Evolutionary conservation across 2,797 vertebrate genomes (phyloP).

Genomic region (Sciurus vulgaris): DNA sequence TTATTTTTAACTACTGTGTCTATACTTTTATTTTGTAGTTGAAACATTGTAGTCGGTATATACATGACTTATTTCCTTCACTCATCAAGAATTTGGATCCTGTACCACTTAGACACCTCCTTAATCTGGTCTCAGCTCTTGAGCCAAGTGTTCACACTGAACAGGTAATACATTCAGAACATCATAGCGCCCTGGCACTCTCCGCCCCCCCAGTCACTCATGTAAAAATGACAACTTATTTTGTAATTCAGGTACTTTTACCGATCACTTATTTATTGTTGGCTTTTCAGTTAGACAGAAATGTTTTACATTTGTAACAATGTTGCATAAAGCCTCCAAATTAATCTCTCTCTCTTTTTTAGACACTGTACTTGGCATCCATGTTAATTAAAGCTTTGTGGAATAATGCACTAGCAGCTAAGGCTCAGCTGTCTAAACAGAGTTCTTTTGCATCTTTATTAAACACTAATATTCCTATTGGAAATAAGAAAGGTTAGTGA

Average conservation of each 20-base stretch:
- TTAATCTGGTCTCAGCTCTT: constrained; percentile 97
- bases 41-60: constrained; percentile 99
- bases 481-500: constrained; percentile 97
- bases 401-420: constrained; percentile 98
- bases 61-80: constrained; percentile 98
- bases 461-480: constrained; percentile 98
- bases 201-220: rapidly evolving
- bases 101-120: constrained; percentile 97
- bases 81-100: constrained; percentile 99
- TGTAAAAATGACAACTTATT: not conserved
- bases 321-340: constrained; percentile 31
- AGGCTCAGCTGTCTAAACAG: constrained; percentile 98
- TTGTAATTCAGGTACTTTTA: constrained; percentile 40
- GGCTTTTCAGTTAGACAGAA: not conserved
- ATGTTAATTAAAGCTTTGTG: constrained; percentile 99
- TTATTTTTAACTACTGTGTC: constrained; percentile 43
- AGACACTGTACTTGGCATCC: constrained; percentile 98
- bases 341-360: constrained; percentile 27
- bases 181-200: not conserved
- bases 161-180: constrained; percentile 91
- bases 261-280: constrained; percentile 40
- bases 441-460: constrained; percentile 99
- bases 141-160: constrained; percentile 98
- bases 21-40: constrained; percentile 88
- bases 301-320: not conserved